A percentile compares a stretch with the other conserved stretches of the same genome.
Conservation (phyloP, 2,888 invertebrate species). For the Erebia epiphron region DNA sequence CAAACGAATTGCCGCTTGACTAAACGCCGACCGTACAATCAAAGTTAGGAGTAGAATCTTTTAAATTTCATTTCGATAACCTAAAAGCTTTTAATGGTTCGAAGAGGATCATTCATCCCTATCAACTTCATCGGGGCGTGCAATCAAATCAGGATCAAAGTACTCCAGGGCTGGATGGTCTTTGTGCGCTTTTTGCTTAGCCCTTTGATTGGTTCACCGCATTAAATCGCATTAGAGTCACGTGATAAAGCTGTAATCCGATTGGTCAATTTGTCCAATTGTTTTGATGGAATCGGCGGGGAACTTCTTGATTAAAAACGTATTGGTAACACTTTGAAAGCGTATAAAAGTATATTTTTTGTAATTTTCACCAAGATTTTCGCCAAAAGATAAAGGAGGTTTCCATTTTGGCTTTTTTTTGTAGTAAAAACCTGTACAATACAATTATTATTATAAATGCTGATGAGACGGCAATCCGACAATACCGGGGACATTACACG, state of each 20-base stretch:
- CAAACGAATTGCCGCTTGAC: slow-evolving; percentile 28
- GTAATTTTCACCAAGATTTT: too few species aligned
- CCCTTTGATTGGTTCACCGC: slow-evolving; percentile 26
- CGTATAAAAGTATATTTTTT: too few species aligned
- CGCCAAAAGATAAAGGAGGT: too few species aligned
- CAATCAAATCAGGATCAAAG: slow-evolving; percentile 44
- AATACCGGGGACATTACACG: too few species aligned
- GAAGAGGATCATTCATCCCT: slow-evolving; percentile 37
- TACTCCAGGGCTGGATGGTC: slow-evolving; percentile 43
- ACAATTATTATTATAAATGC: too few species aligned
- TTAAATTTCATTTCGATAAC: slow-evolving; percentile 39
- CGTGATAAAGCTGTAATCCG: slow-evolving; percentile 12
- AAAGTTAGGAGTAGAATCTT: slow-evolving; percentile 33
- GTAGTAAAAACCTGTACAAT: too few species aligned
- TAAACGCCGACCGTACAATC: slow-evolving; percentile 31
- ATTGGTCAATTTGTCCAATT: slow-evolving; percentile 19
- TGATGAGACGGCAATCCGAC: too few species aligned
- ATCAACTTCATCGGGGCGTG: slow-evolving; percentile 39
- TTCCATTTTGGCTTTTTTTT: too few species aligned
- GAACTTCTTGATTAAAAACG: slow-evolving; percentile 8
- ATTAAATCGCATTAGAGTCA: slow-evolving; percentile 21
- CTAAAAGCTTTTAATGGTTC: slow-evolving; percentile 37
- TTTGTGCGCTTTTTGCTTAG: slow-evolving; percentile 37
- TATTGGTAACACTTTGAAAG: not conserved
- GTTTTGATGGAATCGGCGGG: slow-evolving; percentile 1